Percentiles rank a stretch among this genome's conserved stretches.
phyloP scores from a whole-genome alignment of 2,888 invertebrate species.

The Oscheius sp. region DNA sequence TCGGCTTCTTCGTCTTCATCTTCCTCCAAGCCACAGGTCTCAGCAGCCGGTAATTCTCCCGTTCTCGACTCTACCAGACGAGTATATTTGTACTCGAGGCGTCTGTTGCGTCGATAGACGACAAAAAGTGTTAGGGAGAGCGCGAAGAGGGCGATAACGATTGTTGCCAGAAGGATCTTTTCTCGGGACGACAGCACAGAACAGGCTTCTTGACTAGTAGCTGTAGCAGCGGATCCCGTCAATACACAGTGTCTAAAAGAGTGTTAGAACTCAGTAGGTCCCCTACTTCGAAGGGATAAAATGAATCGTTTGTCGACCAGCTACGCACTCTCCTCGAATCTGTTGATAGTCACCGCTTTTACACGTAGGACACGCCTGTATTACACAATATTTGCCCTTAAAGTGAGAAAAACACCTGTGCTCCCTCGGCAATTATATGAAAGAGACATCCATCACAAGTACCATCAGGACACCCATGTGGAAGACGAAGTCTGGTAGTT shows the following conservation, averaged over 20 bases:
- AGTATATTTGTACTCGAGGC: slow-evolving; percentile 70
- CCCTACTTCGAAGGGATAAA: slow-evolving; percentile 75
- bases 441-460: slow-evolving; percentile 80
- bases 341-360: slow-evolving; percentile 75
- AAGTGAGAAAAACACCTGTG: slow-evolving; percentile 19
- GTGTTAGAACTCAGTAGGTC: neutral
- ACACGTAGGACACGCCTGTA: slow-evolving; percentile 78
- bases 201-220: slow-evolving; percentile 44
- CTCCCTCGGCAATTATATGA: slow-evolving; percentile 68
- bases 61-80: slow-evolving; percentile 61
- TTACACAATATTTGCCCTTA: slow-evolving; percentile 62
- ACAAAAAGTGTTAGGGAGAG: slow-evolving; percentile 41
- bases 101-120: slow-evolving; percentile 55
- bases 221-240: slow-evolving; percentile 58
- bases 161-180: slow-evolving; percentile 38
- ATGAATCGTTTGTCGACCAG: slow-evolving; percentile 77
- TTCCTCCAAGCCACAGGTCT: slow-evolving; percentile 63
- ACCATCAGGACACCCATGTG: slow-evolving; percentile 74
- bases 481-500: slow-evolving; percentile 58
- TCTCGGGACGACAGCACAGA: slow-evolving; percentile 47
- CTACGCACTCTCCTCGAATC: slow-evolving; percentile 78
- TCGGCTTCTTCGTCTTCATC: slow-evolving; percentile 69
- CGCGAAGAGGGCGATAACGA: slow-evolving; percentile 38
- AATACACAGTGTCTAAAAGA: slow-evolving; percentile 74
- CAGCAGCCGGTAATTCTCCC: slow-evolving; percentile 61